A percentile compares a stretch with the other conserved stretches of the same genome.
phyloP scores from a whole-genome alignment of 2,888 invertebrate species.

The Oscheius sp. region DNA sequence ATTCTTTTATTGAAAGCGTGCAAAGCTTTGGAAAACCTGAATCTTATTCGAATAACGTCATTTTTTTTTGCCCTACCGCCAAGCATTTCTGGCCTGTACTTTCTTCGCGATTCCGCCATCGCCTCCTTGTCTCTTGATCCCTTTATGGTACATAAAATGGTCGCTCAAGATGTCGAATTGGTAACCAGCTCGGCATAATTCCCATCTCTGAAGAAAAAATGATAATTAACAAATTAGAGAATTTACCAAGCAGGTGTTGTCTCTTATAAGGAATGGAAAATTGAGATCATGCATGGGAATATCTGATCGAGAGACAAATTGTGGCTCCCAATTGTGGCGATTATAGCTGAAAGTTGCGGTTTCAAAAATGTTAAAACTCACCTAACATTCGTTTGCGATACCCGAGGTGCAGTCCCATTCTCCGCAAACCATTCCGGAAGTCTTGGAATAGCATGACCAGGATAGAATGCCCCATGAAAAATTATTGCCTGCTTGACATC shows the following conservation, averaged over 20 bases:
- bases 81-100: no score
- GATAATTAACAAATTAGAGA: no score
- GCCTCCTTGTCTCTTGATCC: slow-evolving; percentile 23
- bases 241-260: slow-evolving; percentile 39
- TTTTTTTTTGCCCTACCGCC: no score
- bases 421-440: slow-evolving; percentile 15
- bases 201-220: slow-evolving; percentile 41
- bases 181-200: slow-evolving; percentile 39
- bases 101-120: not conserved
- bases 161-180: slow-evolving; percentile 32
- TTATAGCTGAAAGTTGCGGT: no score
- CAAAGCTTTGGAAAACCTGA: slow-evolving; percentile 1
- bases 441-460: slow-evolving; percentile 23
- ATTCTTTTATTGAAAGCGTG: not conserved
- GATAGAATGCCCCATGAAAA: slow-evolving; percentile 30
- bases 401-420: not conserved
- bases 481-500: slow-evolving; percentile 29
- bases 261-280: slow-evolving; percentile 38
- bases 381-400: no score
- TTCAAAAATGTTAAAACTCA: no score
- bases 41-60: not conserved
- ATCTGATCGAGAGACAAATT: slow-evolving; percentile 34
- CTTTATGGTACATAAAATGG: slow-evolving; percentile 39
- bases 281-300: slow-evolving; percentile 38
- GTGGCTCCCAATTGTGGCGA: slow-evolving; percentile 36